Percentiles rank a stretch among this genome's conserved stretches.
Evolutionary conservation across 2,888 invertebrate species (phyloP).

Genomic region (Melieria picta): DNA sequence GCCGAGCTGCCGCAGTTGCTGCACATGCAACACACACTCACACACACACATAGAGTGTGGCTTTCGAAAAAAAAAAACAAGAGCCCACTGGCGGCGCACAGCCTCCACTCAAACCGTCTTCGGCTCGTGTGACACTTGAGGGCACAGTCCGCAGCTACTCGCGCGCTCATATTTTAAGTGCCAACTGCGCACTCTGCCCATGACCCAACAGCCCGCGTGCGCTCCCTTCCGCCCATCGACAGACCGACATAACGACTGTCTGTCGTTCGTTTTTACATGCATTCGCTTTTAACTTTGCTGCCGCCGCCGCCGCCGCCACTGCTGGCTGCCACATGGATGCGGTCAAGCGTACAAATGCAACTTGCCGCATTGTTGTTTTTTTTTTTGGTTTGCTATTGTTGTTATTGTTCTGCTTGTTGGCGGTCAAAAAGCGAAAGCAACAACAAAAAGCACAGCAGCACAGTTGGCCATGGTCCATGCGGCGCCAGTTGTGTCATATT

Average conservation of each 20-base stretch:
- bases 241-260: neutral
- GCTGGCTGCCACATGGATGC: constrained; percentile 13
- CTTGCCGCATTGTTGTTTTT: neutral
- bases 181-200: constrained; percentile 37
- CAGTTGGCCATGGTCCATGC: constrained; percentile 49
- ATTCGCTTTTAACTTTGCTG: constrained; percentile 31
- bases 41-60: neutral
- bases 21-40: neutral
- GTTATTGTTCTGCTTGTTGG: too few relatives aligned
- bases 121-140: too few relatives aligned
- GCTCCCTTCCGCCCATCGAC: neutral
- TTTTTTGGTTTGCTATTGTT: too few relatives aligned
- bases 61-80: neutral
- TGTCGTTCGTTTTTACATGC: constrained; percentile 30
- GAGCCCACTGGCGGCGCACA: neutral
- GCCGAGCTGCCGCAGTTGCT: constrained; percentile 10
- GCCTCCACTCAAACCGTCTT: neutral
- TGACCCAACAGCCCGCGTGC: neutral
- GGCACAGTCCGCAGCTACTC: too few relatives aligned
- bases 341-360: constrained; percentile 29
- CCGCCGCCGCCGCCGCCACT: constrained; percentile 21
- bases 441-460: constrained; percentile 24
- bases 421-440: constrained; percentile 18
- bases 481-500: constrained; percentile 51
- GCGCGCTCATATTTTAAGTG: constrained; percentile 12